Base-by-base conservation (phyloP, 1,140 invertebrate species). In the Metaphire vulgaris region DNA sequence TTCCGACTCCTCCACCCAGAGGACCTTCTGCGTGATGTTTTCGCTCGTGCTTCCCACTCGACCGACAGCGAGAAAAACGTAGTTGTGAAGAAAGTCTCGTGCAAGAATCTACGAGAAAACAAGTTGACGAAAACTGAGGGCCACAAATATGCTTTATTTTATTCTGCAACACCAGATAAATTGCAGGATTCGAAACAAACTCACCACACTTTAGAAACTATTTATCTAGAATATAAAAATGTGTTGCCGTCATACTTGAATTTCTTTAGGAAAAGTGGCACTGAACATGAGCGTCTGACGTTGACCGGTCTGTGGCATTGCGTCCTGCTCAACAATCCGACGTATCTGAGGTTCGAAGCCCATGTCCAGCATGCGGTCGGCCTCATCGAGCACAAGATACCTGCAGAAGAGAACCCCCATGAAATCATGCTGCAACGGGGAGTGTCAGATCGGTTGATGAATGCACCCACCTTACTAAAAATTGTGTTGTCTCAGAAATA, bases 201-300 rank as follows among this genome's bases (percentile, higher is more conserved):
- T n/a, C n/a, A n/a, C n/a, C n/a, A n/a, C n/a, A n/a, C n/a, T n/a
- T n/a, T n/a, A n/a, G n/a, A n/a, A n/a, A n/a, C n/a, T n/a, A n/a
- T n/a, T n/a, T n/a, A n/a, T n/a, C n/a, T n/a, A n/a, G n/a, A n/a
- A n/a, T n/a, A n/a, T n/a, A n/a, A n/a, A n/a, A n/a, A n/a, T n/a
- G n/a, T n/a, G n/a, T n/a, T n/a, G n/a, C n/a, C n/a, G n/a, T n/a
- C n/a, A n/a, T 79, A 90, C 89, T 88, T 97, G 95, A 81, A 99
- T 99, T 87, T 98, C 95, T 87, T 97, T 98, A 1, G 97, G 97
- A 88, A 99, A 99, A 76, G 97, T 99, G 71, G 97, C 97, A 56
- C 96, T 98, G 87, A 99, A 99, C 97, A 99, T 99, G 66, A 99
- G 91, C 21, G 97, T 99, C 86, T 98, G 96, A 41, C 97, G 89